These are phyloP conservation scores for Meloidogyne floridensis DNA, from an alignment of 1,140 invertebrate species.

Conservation along the genomic window DNA sequence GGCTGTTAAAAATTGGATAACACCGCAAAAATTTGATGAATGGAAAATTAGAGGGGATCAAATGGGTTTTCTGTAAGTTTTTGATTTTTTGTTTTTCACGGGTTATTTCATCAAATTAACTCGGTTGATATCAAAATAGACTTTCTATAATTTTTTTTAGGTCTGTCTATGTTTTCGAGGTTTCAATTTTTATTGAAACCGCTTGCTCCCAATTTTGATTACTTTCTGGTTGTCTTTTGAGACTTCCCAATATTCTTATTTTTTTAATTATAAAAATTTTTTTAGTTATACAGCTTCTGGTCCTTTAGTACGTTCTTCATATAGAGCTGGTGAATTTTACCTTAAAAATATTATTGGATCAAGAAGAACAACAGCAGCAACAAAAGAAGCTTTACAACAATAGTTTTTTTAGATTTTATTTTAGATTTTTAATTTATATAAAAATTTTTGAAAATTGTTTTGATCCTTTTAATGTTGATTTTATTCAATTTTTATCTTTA, in stretches of 20 bases:
- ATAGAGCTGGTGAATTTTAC: conserved; percentile 82
- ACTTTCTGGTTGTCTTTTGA: too few species aligned
- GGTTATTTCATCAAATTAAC: too few species aligned
- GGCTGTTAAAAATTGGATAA: conserved; percentile 87
- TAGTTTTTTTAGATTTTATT: not conserved
- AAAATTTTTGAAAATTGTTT: not conserved
- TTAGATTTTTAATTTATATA: conserved; percentile 13
- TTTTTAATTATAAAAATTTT: too few species aligned
- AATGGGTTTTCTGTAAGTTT: conserved; percentile 78
- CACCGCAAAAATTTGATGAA: conserved; percentile 86
- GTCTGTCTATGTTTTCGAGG: too few species aligned
- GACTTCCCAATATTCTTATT: too few species aligned
- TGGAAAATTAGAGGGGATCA: conserved; percentile 84
- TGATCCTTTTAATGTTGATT: not conserved
- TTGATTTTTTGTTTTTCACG: too few species aligned
- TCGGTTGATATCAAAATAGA: too few species aligned
- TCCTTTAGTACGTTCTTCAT: conserved; percentile 91
- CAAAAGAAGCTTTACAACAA: conserved; percentile 30
- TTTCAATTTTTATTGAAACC: too few species aligned
- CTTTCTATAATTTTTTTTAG: too few species aligned
- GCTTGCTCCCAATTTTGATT: too few species aligned
- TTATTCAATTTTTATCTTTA: not conserved
- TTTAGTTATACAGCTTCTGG: conserved; percentile 87
- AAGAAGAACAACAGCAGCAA: not conserved
- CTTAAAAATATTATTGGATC: conserved; percentile 56